phyloP scores from a whole-genome alignment of 1,140 invertebrate genomes.

The Pentalonia nigronervosa region DNA sequence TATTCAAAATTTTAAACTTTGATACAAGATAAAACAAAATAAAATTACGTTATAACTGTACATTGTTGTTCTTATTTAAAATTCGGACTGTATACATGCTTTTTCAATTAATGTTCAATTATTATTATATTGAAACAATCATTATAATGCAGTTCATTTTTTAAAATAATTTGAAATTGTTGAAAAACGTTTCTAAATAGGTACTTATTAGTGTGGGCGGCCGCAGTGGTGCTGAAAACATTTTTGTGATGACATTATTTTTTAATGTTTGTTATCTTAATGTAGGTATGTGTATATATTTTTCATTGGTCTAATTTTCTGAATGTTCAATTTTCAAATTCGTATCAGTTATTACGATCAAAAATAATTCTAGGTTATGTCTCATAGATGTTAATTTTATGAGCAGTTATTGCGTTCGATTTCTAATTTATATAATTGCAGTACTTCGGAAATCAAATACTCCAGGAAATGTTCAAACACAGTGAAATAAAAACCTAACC shows the following conservation, averaged over 20 bases:
- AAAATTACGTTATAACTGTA: background rate
- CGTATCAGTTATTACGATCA: background rate
- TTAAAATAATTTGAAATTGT: too few species aligned
- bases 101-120: background rate
- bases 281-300: too few species aligned
- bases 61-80: background rate
- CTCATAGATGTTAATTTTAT: background rate
- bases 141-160: background rate
- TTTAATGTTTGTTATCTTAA: too few species aligned
- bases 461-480: background rate
- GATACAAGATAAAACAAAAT: background rate
- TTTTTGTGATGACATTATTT: too few species aligned
- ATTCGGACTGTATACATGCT: background rate
- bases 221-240: too few species aligned
- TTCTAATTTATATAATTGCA: background rate
- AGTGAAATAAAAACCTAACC: background rate
- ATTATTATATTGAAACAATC: background rate
- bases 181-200: background rate
- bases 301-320: background rate
- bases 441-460: slow-evolving; percentile 43
- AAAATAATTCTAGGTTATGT: background rate
- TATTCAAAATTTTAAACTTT: background rate
- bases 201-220: too few species aligned
- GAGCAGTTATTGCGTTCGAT: background rate
- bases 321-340: background rate